phyloP scores from a whole-genome alignment of 2,888 invertebrate species.

The Griposia aprilina region DNA sequence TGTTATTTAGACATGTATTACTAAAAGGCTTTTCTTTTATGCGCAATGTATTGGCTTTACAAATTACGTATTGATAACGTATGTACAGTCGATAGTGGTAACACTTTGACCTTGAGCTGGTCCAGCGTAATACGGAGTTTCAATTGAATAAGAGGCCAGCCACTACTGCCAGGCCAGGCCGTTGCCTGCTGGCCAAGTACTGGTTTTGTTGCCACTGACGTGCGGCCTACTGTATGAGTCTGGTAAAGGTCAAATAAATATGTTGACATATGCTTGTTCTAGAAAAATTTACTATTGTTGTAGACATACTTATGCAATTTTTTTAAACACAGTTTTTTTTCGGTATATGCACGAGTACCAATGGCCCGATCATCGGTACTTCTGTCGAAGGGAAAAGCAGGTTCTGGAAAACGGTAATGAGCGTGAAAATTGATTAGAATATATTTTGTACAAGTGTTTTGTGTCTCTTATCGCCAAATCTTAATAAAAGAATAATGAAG shows the following conservation, averaged over 20 bases:
- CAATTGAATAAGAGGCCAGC: not conserved
- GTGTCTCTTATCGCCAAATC: not conserved
- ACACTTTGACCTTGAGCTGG: not conserved
- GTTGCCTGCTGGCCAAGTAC: too few relatives aligned
- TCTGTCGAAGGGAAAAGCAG: conserved; percentile 2
- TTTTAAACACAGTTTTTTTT: conserved; percentile 2
- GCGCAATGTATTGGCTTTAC: conserved; percentile 37
- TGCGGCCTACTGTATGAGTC: not conserved
- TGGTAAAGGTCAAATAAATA: conserved; percentile 21
- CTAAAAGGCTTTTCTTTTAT: conserved; percentile 48
- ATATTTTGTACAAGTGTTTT: conserved; percentile 1
- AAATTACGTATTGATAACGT: conserved; percentile 27
- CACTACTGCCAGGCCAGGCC: too few relatives aligned
- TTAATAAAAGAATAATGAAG: conserved; percentile 27
- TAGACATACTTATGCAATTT: not conserved
- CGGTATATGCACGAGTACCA: not conserved
- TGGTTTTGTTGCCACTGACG: not conserved
- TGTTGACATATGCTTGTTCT: not conserved
- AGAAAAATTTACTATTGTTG: not conserved
- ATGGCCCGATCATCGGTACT: not conserved
- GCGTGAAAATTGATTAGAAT: conserved; percentile 23
- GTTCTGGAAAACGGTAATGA: conserved; percentile 14
- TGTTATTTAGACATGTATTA: conserved; percentile 54
- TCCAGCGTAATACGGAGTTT: not conserved
- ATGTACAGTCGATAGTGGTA: not conserved